Evolutionary conservation across 2,888 invertebrate genomes (phyloP), one percentile per base, ranked within the genome.

Genomic region (Microplitis deprimator): DNA sequence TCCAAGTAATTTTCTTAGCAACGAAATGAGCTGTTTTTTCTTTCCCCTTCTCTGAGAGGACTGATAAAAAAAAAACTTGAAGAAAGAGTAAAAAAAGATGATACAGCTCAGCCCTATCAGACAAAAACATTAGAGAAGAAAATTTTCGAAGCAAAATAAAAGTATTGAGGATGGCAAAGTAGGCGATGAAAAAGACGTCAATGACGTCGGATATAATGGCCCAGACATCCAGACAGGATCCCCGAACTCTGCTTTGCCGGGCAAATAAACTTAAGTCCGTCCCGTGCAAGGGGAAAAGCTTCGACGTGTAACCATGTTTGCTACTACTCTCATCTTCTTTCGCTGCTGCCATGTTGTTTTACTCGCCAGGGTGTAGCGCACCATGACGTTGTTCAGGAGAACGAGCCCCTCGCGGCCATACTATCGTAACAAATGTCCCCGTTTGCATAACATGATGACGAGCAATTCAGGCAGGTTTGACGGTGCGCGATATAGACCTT

Each of bases 401-500:
- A 89, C 87, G 88, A 86, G 86, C 86, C 89, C 88, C 88, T 82
- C 84, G 88, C 84, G 87, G 81, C 88, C 82, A 50, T 50, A 86
- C 87, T 89, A 89, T 87, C 88, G 87, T 88, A 89, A 89, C 89
- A 89, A 89, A 89, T 88, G 89, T 83, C 88, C 84, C 87, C 88
- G 89, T 89, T 89, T 89, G 89, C 89, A 89, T 89, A 89, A 89
- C 89, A 89, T 87, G 89, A 87, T 87, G 89, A 89, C 89, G 89
- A 89, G 89, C 89, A 88, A 89, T 89, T 89, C 88, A 85, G 89
- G 88, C 87, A 86, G 89, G 89, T 88, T 89, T 89, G 89, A 89
- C 88, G 89, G 89, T 85, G 88, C 89, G 89, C 89, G 89, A 89
- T 89, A 89, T 88, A 88, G 89, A 88, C 87, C 86, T 89, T 87